phyloP scores from a whole-genome alignment of 35 echinoderm and acorn worm genomes.

The Eucidaris tribuloides region DNA sequence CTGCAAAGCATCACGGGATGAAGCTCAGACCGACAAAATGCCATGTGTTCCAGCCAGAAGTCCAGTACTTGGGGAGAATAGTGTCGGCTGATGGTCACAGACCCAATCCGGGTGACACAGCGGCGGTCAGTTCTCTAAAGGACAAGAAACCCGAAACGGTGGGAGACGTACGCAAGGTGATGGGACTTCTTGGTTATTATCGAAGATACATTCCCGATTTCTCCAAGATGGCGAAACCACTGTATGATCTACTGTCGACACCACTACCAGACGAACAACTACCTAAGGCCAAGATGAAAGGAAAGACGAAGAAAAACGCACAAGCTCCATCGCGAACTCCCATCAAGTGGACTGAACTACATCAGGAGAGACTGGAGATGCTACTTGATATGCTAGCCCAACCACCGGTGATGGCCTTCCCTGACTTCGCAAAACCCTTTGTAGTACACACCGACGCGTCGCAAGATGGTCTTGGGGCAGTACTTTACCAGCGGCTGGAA shows the following conservation, averaged over 20 bases:
- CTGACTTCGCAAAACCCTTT: slow-evolving; percentile 30
- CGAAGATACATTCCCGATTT: slow-evolving; percentile 23
- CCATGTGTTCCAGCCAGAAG: too few species aligned
- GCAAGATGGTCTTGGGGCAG: background rate
- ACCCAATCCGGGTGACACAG: too few species aligned
- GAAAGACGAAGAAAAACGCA: slow-evolving; percentile 1
- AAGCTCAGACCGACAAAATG: too few species aligned
- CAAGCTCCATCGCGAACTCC: too few species aligned
- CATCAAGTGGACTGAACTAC: too few species aligned
- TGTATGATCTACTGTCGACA: slow-evolving; percentile 53
- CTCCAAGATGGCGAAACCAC: slow-evolving; percentile 26
- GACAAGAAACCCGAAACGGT: background rate
- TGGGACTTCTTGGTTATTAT: slow-evolving; percentile 58
- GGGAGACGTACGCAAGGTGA: slow-evolving; percentile 32
- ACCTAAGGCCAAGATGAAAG: too few species aligned
- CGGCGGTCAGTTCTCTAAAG: too few species aligned
- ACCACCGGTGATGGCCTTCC: slow-evolving; percentile 35
- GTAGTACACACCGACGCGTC: slow-evolving; percentile 51
- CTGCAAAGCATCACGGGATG: slow-evolving; percentile 29
- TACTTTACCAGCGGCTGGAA: slow-evolving; percentile 48
- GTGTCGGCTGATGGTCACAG: too few species aligned
- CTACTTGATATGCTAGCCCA: background rate
- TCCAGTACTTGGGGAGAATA: too few species aligned
- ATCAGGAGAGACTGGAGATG: slow-evolving; percentile 15
- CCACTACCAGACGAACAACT: too few species aligned